Conservation (phyloP, 2,113 vertebrate genomes). For the Fulmarus glacialis region DNA sequence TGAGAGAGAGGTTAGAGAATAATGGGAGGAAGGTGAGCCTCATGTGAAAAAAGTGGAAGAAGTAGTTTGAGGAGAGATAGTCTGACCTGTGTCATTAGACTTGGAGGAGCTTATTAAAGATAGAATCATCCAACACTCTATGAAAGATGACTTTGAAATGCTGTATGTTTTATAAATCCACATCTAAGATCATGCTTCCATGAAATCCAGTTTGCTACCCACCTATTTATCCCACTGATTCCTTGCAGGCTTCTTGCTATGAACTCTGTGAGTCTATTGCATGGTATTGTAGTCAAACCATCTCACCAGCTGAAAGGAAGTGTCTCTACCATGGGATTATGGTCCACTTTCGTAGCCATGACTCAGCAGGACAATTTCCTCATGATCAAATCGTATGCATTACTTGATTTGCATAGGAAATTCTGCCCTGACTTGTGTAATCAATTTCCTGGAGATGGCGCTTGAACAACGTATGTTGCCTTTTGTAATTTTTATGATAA, state of each 20-base stretch:
- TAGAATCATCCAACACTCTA: neutral
- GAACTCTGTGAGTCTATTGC: neutral
- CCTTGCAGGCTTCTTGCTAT: neutral
- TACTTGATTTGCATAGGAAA: constrained; percentile 19
- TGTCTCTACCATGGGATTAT: neutral
- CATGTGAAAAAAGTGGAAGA: neutral
- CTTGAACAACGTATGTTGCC: constrained; percentile 6
- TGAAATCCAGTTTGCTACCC: neutral
- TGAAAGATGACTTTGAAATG: neutral
- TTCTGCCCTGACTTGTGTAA: constrained; percentile 59
- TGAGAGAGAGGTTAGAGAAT: neutral
- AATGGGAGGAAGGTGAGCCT: neutral
- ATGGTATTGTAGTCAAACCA: neutral
- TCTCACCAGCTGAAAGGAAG: neutral
- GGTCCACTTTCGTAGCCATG: neutral
- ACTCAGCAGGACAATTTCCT: neutral
- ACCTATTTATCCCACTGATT: neutral
- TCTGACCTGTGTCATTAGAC: neutral
- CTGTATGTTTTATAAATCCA: neutral
- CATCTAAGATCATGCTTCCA: neutral
- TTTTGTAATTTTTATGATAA: constrained; percentile 24
- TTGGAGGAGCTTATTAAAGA: neutral
- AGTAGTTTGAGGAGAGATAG: neutral
- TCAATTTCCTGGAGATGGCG: constrained; percentile 70
- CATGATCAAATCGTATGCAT: neutral